Base-by-base conservation (phyloP, 2,797 vertebrate species). In the Molothrus ater region DNA sequence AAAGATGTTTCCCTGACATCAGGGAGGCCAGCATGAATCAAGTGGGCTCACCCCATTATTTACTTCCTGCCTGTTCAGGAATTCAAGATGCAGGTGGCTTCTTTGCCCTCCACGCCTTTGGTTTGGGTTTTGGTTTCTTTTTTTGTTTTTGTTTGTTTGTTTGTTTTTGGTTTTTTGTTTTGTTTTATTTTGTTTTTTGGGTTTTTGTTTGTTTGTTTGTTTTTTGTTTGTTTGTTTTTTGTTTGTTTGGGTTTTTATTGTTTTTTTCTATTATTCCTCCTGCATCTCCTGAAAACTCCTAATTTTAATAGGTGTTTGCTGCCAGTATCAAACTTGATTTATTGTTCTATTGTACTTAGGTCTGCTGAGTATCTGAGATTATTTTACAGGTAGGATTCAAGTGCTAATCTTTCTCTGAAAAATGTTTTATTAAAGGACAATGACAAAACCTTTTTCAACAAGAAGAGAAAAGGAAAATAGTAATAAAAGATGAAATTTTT, bases 211-310 rank as follows among this genome's bases (percentile, higher is more conserved):
- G 36, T 36, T 36, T 36, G 34, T 36, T 36, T 36, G 36, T 36
- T 36, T 36, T 36, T 19, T 36, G 13, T 24, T 22, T n/a, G n/a
- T 36, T 36, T 36, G 36, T 8, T 36, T 36, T 36, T 36, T 36
- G 36, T 36, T 36, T 36, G 34, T 36, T 36, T 36, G 36, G n/a
- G n/a, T n/a, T n/a, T n/a, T 36, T 36, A 8, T 36, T 36, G 36
- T 8, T 9, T 34, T 31, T 31, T 1, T 0, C 6, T 20, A 5
- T 50, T 64, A 15, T 63, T 72, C 10, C 4, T 25, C 6, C 6
- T 36, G 8, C 6, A 50, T 65, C 13, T 48, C 3, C 47, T 48
- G 28, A 71, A 88, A 79, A 47, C 5, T 61, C 8, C 20, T 32
- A 6, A 76, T 64, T 78, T 69, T 36, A 36, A 22, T 70, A 32